phyloP scores from a whole-genome alignment of 2,113 vertebrate species.

The Myotis brandtii region DNA sequence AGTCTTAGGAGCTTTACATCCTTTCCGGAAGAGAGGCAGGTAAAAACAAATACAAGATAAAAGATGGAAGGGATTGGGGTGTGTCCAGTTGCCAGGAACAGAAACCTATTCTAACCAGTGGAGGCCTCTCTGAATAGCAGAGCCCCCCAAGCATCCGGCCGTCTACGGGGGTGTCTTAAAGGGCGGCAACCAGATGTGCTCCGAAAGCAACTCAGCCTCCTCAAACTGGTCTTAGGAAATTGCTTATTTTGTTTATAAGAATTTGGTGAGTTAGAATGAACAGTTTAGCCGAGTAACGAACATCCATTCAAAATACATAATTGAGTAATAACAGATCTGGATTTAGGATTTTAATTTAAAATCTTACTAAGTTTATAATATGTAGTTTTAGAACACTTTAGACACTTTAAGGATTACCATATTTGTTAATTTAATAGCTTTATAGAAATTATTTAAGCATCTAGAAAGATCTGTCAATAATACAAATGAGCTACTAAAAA shows the following conservation, averaged over 20 bases:
- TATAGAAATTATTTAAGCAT: slow-evolving; percentile 51
- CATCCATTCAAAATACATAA: background rate
- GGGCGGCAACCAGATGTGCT: background rate
- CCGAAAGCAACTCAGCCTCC: background rate
- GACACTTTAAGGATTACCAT: slow-evolving; percentile 32
- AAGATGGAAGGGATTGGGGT: background rate
- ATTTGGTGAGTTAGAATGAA: background rate
- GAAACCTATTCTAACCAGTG: background rate
- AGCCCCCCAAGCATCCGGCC: background rate
- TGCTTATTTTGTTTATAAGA: background rate
- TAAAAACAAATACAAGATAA: background rate
- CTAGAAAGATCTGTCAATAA: slow-evolving; percentile 32
- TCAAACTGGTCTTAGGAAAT: background rate
- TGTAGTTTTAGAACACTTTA: slow-evolving; percentile 41
- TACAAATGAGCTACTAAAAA: slow-evolving; percentile 56
- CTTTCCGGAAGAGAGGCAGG: background rate
- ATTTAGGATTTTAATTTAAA: slow-evolving; percentile 68
- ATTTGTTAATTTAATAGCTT: slow-evolving; percentile 52
- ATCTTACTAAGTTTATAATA: background rate
- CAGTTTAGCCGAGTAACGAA: background rate
- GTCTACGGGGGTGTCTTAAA: background rate
- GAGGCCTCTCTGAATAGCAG: background rate
- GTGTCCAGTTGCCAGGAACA: background rate
- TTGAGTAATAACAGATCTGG: slow-evolving; percentile 40
- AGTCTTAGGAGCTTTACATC: background rate